A percentile compares a stretch with the other conserved stretches of the same genome.
Conservation (phyloP, 2,797 vertebrate species). For the Buceros bicornis region DNA sequence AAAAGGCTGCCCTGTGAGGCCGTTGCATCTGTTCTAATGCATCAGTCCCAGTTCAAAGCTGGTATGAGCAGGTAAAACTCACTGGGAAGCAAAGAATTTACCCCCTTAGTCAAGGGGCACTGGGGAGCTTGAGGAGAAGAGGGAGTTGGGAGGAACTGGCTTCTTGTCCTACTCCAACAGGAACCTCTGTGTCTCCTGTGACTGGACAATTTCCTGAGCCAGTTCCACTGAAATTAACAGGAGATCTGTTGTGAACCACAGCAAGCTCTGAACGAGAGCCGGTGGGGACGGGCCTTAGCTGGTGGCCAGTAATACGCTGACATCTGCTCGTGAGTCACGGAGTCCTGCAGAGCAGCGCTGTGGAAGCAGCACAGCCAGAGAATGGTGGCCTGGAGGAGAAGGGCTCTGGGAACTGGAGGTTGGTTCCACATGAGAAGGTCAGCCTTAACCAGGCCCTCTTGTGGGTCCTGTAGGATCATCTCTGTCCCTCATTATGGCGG, state of each 20-base stretch:
- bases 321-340: neutral
- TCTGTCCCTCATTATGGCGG: neutral
- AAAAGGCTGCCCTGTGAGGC: neutral
- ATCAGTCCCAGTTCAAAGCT: neutral
- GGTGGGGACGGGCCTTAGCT: neutral
- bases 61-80: neutral
- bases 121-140: neutral
- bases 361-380: neutral
- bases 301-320: neutral
- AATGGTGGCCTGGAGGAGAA: neutral
- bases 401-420: neutral
- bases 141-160: neutral
- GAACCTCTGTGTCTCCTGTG: neutral
- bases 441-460: neutral
- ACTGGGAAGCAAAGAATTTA: neutral
- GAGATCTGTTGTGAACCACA: neutral
- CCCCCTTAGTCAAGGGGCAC: neutral
- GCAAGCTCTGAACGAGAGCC: fast-evolving
- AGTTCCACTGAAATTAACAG: neutral
- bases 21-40: neutral
- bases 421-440: neutral
- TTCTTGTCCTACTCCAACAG: neutral
- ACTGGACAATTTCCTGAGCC: neutral
- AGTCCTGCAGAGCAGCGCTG: neutral
- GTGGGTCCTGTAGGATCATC: neutral